Base-by-base conservation (phyloP, 2,888 invertebrate genomes). In the Drosophila parthenogenetica region DNA sequence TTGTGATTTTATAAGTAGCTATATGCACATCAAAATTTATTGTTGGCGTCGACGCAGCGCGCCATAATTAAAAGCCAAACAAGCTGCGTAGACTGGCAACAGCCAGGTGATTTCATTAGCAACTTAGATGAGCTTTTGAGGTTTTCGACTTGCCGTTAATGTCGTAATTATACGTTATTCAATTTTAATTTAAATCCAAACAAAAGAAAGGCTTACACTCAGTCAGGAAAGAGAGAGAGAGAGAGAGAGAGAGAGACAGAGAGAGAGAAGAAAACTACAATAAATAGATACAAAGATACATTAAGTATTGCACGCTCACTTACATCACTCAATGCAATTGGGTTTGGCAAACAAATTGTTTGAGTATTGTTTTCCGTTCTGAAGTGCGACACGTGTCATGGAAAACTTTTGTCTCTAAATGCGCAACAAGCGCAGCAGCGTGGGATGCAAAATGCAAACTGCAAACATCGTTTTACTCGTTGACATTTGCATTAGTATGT, bases 21-120 rank as follows among this genome's bases (percentile, higher is more conserved):
- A 10, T 71, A 76, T 76, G 76, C 72, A 72, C 64, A 76, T 73
- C 74, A 58, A 79, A 84, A 83, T 84, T 81, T 83, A 86, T 86
- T 86, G 77, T 74, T 78, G 73, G 69, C 86, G 70, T 75, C 82
- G 85, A 64, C 82, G 77, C 85, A 79, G 53, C 83, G 71, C 58
- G 83, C 83, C 83, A 83, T 83, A 83, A 86, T 83, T 83, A 83
- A 83, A 86, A 86, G 73, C 83, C 78, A 83, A 83, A 86, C 83
- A 83, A 83, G 86, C 83, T 61, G 78, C 75, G 58, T 70, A 62
- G 61, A 50, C 64, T 74, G 53, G 50, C 49, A 48, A 29, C 48
- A 32, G 61, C 48, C 58, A 59, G 59, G 50, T 68, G 61, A 58
- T 61, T 60, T 58, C 61, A 57, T 79, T 80, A 73, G 80, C 80